phyloP scores from a whole-genome alignment of 2,113 vertebrate genomes.

The Cyphomyrus discorhynchus region DNA sequence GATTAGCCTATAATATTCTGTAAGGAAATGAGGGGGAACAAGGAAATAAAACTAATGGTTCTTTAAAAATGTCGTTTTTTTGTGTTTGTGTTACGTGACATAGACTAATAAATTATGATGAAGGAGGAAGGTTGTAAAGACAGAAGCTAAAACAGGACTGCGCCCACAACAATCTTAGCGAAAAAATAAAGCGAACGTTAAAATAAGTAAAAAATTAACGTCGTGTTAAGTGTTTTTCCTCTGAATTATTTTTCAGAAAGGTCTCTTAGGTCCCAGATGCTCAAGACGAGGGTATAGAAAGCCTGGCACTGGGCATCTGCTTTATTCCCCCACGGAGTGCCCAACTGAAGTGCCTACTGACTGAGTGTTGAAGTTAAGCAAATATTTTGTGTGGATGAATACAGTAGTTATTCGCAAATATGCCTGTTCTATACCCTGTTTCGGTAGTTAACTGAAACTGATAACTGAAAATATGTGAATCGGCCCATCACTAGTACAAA shows the following conservation, averaged over 20 bases:
- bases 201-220: background rate
- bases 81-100: background rate
- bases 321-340: background rate
- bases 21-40: conserved; percentile 16
- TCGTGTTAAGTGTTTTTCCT: background rate
- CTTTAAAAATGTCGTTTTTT: background rate
- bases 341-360: background rate
- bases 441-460: background rate
- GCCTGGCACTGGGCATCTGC: conserved; percentile 11
- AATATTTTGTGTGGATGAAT: background rate
- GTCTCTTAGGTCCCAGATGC: background rate
- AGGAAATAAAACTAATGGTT: conserved; percentile 2
- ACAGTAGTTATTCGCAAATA: background rate
- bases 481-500: background rate
- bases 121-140: background rate
- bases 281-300: background rate
- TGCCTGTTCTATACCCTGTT: background rate
- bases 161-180: background rate
- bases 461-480: too few relatives aligned
- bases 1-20: conserved; percentile 26
- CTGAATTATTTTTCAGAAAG: background rate
- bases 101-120: background rate
- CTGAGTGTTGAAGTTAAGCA: background rate
- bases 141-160: background rate
- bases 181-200: background rate